A percentile compares a stretch with the other conserved stretches of the same genome.
phyloP scores from a whole-genome alignment of 2,888 invertebrate species.

The Crioceris asparagi region DNA sequence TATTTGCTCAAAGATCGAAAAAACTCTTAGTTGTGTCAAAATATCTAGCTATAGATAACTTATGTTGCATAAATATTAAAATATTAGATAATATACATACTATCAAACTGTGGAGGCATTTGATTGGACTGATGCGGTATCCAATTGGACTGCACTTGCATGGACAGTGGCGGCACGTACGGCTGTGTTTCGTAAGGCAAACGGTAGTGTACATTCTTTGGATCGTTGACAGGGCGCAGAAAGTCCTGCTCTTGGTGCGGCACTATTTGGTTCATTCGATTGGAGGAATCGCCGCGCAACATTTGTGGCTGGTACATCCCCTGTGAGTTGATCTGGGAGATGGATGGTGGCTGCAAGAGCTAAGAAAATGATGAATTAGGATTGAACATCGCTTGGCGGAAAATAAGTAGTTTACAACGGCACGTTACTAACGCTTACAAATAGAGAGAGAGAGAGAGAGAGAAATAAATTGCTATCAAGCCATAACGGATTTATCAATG shows the following conservation, averaged over 20 bases:
- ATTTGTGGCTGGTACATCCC: slow-evolving; percentile 12
- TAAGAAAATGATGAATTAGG: slow-evolving; percentile 11
- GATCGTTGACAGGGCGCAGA: slow-evolving; percentile 23
- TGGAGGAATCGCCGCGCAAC: too few species aligned
- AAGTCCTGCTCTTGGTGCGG: slow-evolving; percentile 22
- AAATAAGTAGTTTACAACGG: too few species aligned
- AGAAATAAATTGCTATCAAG: too few species aligned
- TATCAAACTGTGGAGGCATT: slow-evolving; percentile 28
- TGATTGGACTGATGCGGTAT: slow-evolving; percentile 29
- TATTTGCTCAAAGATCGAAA: too few species aligned
- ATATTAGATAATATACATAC: slow-evolving; percentile 7
- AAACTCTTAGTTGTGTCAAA: not conserved
- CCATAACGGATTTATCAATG: too few species aligned
- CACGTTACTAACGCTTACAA: too few species aligned
- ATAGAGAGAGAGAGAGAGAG: too few species aligned
- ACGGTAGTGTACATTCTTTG: slow-evolving; percentile 15
- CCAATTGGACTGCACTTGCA: slow-evolving; percentile 24
- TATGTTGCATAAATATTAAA: slow-evolving; percentile 7
- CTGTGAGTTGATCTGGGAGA: too few species aligned
- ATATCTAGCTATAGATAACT: not conserved
- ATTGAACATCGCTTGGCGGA: slow-evolving; percentile 6
- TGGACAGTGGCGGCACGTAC: slow-evolving; percentile 17
- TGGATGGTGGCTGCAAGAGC: too few species aligned
- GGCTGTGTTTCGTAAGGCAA: slow-evolving; percentile 17
- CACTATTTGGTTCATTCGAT: slow-evolving; percentile 6